Base-by-base conservation (phyloP, 2,797 vertebrate genomes). In the Neosalanx taihuensis region DNA sequence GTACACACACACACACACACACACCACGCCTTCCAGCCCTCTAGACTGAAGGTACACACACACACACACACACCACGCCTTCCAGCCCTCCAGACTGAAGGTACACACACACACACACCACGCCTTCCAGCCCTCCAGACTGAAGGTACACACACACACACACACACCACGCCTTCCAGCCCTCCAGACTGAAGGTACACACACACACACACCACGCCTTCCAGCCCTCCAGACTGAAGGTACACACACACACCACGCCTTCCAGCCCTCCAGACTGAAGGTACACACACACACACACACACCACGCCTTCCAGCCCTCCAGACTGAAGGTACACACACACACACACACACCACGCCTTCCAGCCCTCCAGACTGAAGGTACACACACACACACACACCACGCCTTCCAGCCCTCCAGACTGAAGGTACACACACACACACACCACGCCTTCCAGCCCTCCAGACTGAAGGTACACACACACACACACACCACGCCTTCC, bases 11-110 rank as follows among this genome's bases (percentile, higher is more conserved):
- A 26, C 23, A 26, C 77, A 99, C 97, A 0, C 96, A 99, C 80
- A n/a, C n/a, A n/a, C n/a, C 97, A 99, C 7, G 97, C 98, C 76
- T 99, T 99, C 84, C 97, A 98, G 80, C 98, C 98, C 64, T 99
- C 97, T 17, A 99, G 98, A 75, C 90, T 99, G 15, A 67, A 67
- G 64, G 64, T 66, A 41, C 3, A 20, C 13, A 49, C 9, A 66
- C 26, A 59, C 15, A 56, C 46, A 64, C 33, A 15, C 64, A 41
- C 7, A n/a, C n/a, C 97, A 99, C 6, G 97, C 98, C 76, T 99
- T 99, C 84, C 97, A 98, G 80, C 98, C 98, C 64, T 99, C 97
- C 17, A 99, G 98, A 75, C 89, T 99, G 13, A 66, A 66, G 65
- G 65, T 67, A 46, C 3, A 23, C 15, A 51, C 10, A 67, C 29